Evolutionary conservation across 2,888 invertebrate species (phyloP), one percentile per base, ranked within the genome.

Genomic region (Antitype chi): DNA sequence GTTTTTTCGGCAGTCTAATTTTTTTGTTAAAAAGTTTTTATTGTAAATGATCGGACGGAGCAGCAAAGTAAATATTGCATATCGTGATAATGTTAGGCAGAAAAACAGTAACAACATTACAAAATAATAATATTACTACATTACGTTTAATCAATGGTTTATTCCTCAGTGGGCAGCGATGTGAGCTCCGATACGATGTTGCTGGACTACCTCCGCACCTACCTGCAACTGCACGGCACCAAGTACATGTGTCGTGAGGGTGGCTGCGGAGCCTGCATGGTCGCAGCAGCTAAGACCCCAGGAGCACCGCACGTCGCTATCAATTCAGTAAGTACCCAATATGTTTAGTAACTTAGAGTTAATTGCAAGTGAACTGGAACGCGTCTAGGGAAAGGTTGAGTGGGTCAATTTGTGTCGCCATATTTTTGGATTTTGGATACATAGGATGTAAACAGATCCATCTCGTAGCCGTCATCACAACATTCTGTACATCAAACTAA

Each of bases 241-340:
- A 98, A 98, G 90, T 95, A 94, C 71, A 97, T 97, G 97, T 98
- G 98, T 85, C 94, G 95, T 5, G 97, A 98, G 90, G 98, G 97
- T 2, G 98, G 98, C 25, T 98, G 98, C 88, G 98, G 98, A 0
- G 97, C 96, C 5, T 98, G 98, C 86, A 94, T 97, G 20, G 97
- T 97, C 2, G 91, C 94, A 2, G 96, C 92, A 47, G 52, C 76
- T 91, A 78, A 89, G 83, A 43, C 91, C 87, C 63, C 91, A 86
- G 85, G 90, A 82, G 78, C 89, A 86, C 59, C 91, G 79, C 60
- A 94, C 90, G 32, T 94, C 92, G 96, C 97, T 3, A 96, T 97
- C 1, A 98, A 98, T 91, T 97, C 98, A 55, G 98, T 97, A 93
- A 94, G 52, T 52, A 49, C 20, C 8, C 52, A 52, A 52, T 20